These are phyloP conservation scores for Hemiscyllium ocellatum DNA, from an alignment of 2,113 vertebrate genomes.

Conservation along the genomic window DNA sequence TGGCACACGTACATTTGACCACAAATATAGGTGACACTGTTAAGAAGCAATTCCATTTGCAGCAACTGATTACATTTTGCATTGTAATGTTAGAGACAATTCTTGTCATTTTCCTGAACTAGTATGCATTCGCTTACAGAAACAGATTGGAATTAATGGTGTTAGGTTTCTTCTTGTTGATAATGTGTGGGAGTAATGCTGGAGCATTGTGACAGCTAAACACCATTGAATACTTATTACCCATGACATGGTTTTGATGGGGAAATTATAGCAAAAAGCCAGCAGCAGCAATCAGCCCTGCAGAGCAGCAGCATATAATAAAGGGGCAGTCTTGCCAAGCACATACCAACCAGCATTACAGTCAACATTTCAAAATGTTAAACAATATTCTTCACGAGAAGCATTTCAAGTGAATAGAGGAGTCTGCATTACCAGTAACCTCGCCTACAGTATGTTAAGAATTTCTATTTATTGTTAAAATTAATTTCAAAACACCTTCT, in stretches of 20 bases:
- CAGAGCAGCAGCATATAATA: background rate
- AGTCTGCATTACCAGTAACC: background rate
- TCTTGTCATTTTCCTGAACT: background rate
- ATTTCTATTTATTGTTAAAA: slow-evolving; percentile 4
- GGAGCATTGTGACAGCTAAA: slow-evolving; percentile 11
- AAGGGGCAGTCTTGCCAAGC: background rate
- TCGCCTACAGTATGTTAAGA: background rate
- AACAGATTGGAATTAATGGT: slow-evolving; percentile 29
- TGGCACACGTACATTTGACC: background rate
- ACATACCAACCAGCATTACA: background rate
- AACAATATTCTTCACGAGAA: background rate
- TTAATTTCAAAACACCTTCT: background rate
- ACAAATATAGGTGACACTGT: background rate
- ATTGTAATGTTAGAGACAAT: background rate
- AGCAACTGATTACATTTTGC: background rate
- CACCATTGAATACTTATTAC: slow-evolving; percentile 12
- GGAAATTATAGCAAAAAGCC: background rate
- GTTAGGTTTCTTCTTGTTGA: background rate
- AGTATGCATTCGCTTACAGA: background rate
- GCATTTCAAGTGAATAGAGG: background rate
- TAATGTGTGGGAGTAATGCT: slow-evolving; percentile 31
- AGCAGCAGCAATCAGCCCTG: slow-evolving; percentile 23
- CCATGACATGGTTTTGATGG: slow-evolving; percentile 13
- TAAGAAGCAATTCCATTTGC: background rate
- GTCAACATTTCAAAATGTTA: slow-evolving; percentile 1